phyloP scores from a whole-genome alignment of 2,888 invertebrate species.

The Calliscelio sp. region DNA sequence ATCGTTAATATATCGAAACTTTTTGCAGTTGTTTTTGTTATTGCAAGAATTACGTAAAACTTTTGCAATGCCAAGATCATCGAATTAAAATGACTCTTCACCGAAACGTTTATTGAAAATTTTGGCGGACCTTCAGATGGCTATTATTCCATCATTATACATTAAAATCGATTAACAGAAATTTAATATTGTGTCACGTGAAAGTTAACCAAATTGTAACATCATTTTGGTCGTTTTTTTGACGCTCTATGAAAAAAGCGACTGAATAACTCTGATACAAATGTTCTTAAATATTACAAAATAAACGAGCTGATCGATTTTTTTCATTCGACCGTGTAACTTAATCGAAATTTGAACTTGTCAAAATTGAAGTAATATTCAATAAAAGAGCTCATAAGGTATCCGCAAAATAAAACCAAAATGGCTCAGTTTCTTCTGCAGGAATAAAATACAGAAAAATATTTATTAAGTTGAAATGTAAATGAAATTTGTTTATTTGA shows the following conservation, averaged over 20 bases:
- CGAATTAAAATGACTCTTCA: background rate
- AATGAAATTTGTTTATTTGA: conserved; percentile 69
- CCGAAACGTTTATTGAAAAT: conserved; percentile 10
- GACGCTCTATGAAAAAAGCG: too few species aligned
- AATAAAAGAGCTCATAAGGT: conserved; percentile 51
- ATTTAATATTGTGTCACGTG: background rate
- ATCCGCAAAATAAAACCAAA: conserved; percentile 63
- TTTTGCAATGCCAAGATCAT: conserved; percentile 8
- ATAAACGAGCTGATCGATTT: background rate
- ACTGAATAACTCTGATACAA: too few species aligned
- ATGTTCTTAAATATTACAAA: background rate
- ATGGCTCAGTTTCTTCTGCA: conserved; percentile 64
- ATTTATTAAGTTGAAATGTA: too few species aligned
- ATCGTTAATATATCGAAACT: conserved; percentile 3
- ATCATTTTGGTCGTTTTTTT: too few species aligned
- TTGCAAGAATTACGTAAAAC: background rate
- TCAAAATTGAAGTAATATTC: conserved; percentile 52
- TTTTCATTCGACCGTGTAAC: background rate
- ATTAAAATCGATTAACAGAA: background rate
- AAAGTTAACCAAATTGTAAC: background rate
- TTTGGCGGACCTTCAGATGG: conserved; percentile 13
- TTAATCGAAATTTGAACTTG: conserved; percentile 39
- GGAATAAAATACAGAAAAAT: too few species aligned
- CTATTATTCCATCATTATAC: background rate
- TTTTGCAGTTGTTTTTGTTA: conserved; percentile 2